These are phyloP conservation scores for Otus sunia DNA, from an alignment of 2,113 vertebrate species.

Conservation along the genomic window DNA sequence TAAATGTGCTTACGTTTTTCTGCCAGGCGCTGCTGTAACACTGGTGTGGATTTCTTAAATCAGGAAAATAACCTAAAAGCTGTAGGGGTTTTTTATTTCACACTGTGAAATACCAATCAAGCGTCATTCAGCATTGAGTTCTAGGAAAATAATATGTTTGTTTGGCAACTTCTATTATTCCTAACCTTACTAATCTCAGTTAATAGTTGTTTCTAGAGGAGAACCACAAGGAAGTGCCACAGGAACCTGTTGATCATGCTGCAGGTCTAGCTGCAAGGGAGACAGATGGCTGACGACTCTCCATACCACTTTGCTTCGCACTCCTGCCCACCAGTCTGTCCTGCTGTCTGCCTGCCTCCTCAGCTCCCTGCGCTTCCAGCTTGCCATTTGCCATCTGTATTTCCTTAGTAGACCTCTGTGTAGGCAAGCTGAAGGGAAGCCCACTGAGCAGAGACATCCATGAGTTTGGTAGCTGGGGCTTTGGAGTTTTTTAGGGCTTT, in stretches of 20 bases:
- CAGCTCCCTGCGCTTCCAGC: not conserved
- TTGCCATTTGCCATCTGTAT: not conserved
- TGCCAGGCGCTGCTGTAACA: not conserved
- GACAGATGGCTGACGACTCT: not conserved
- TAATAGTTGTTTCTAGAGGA: not conserved
- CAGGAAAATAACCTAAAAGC: not conserved
- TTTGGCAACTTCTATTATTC: not conserved
- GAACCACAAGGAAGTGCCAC: not conserved
- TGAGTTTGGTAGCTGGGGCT: not conserved
- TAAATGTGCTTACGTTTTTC: not conserved
- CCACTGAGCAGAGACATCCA: not conserved
- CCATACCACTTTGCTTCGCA: not conserved
- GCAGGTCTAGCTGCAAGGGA: not conserved
- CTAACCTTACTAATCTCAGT: not conserved
- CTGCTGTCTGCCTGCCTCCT: not conserved
- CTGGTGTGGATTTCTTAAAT: not conserved
- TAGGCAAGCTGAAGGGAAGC: not conserved
- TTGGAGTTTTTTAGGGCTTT: not conserved
- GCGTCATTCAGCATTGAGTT: not conserved
- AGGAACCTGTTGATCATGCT: not conserved
- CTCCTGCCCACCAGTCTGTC: not conserved
- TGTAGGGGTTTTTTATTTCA: not conserved
- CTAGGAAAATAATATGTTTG: not conserved
- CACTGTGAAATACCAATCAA: not conserved
- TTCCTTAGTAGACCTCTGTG: not conserved